Base-by-base conservation (phyloP, 2,113 vertebrate species). In the Zapus hudsonius region DNA sequence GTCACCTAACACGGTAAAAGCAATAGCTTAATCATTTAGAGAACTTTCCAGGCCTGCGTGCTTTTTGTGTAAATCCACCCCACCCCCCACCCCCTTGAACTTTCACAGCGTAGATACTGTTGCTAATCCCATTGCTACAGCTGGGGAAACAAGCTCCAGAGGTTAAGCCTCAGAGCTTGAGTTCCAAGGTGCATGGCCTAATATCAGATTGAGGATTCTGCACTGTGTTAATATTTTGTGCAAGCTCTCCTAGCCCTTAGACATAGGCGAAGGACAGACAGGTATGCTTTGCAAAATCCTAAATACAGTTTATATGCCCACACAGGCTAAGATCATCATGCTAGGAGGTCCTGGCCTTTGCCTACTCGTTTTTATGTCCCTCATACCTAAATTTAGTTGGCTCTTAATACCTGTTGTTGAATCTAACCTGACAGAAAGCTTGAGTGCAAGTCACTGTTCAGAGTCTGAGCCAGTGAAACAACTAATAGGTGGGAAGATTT, bases 401-500 rank as follows among this genome's bases (percentile, higher is more conserved):
- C 40, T 66, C 22, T 40, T 85, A 61, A 31, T n/a, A 73, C 4
- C 0, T 67, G 8, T 44, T 79, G 29, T 33, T 75, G 87, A 44
- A 52, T 91, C n/a, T n/a, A n/a, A 40, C 42, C 55, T 29, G 2
- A 12, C 80, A 33, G 44, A 69, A 15, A 72, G 25, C 55, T 44
- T 59, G 47, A 47, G 31, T 75, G 38, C 74, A 80, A 36, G 27
- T 80, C 42, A 90, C 69, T 47, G 38, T 9, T 76, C 27, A 83
- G 59, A 74, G 55, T 87, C 67, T 55, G 40, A 80, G 47, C 66
- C 85, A 29, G 63, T 87, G 52, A 87, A 84, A 88, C 55, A 64
- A 69, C 93, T 33, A 55, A 19, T n/a, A 87, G 22, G 33, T 84
- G 15, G 19, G 15, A 31, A 23, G 5, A 64, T 87, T 89, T 59